phyloP scores from a whole-genome alignment of 2,797 vertebrate species.

The Sciurus carolinensis region DNA sequence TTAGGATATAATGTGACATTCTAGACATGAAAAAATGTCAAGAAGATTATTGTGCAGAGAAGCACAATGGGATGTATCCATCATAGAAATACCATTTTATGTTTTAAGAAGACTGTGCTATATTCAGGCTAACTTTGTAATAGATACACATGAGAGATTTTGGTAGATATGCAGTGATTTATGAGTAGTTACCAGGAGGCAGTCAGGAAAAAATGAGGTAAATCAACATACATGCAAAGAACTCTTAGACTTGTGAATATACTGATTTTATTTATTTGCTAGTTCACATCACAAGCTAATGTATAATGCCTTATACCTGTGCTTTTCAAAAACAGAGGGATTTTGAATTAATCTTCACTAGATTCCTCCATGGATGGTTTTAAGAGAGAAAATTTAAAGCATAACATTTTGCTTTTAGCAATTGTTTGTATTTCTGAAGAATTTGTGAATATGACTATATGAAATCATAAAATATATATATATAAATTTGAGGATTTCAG shows the following conservation, averaged over 20 bases:
- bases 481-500: neutral
- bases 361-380: neutral
- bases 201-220: constrained; percentile 18
- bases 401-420: neutral
- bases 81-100: neutral
- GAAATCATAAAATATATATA: neutral
- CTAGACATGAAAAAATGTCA: neutral
- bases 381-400: neutral
- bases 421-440: neutral
- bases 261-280: constrained; percentile 11
- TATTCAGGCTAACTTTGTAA: neutral
- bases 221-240: constrained; percentile 41
- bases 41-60: neutral
- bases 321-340: neutral
- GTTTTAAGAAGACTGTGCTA: neutral
- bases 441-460: neutral
- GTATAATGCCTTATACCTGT: neutral
- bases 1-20: neutral
- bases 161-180: constrained; percentile 9
- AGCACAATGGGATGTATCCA: neutral
- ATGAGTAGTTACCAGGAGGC: neutral
- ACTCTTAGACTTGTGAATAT: neutral
- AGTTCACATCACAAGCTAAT: neutral
- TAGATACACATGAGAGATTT: neutral
- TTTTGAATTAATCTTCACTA: constrained; percentile 35